Evolutionary conservation across 1,140 invertebrate genomes (phyloP).

Genomic region (Zaprionus kolodkinae): DNA sequence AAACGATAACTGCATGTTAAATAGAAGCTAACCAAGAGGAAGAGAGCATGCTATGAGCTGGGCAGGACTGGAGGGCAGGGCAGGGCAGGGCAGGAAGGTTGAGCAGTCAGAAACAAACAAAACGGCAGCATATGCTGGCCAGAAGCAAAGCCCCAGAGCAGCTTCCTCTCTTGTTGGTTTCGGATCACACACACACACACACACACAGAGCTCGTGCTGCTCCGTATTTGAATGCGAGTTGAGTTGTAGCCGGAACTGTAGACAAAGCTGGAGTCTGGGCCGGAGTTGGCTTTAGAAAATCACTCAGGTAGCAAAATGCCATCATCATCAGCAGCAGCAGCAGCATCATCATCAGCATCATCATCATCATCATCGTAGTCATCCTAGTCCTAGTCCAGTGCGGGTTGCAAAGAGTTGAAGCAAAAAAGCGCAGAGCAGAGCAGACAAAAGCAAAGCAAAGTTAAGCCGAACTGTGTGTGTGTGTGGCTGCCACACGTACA

Average conservation of each 20-base stretch:
- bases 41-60: slow-evolving; percentile 15
- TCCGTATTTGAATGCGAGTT: slow-evolving; percentile 61
- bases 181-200: too few species aligned
- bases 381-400: slow-evolving; percentile 32
- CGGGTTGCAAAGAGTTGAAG: slow-evolving; percentile 68
- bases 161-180: too few species aligned
- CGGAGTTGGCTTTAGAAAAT: slow-evolving; percentile 67
- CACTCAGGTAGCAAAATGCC: slow-evolving; percentile 81
- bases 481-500: too few species aligned
- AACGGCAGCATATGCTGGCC: slow-evolving; percentile 63
- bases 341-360: slow-evolving; percentile 43
- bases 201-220: slow-evolving; percentile 58
- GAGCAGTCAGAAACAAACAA: slow-evolving; percentile 41
- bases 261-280: neutral
- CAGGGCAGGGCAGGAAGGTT: neutral
- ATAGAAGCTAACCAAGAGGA: slow-evolving; percentile 77
- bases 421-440: slow-evolving; percentile 69
- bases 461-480: slow-evolving; percentile 63
- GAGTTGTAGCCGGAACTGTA: slow-evolving; percentile 17
- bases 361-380: slow-evolving; percentile 26
- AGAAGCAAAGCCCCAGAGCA: slow-evolving; percentile 10
- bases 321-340: slow-evolving; percentile 61
- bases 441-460: slow-evolving; percentile 78
- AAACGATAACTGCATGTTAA: slow-evolving; percentile 83
- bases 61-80: neutral